phyloP scores from a whole-genome alignment of 2,797 vertebrate genomes.

The Eulemur mongoz region DNA sequence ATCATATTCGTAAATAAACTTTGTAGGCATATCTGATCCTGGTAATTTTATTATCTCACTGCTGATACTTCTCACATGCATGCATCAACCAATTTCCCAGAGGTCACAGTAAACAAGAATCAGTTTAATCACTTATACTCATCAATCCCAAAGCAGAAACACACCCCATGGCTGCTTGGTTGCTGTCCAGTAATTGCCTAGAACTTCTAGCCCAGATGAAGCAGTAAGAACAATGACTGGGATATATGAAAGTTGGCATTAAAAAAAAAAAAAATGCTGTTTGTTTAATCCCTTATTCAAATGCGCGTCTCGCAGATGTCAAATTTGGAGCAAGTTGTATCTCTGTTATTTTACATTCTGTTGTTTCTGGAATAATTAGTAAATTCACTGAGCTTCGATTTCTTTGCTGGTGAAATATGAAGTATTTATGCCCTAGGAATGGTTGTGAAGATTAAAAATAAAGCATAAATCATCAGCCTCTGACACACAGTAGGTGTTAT shows the following conservation, averaged over 20 bases:
- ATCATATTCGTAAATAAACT: constrained; percentile 25
- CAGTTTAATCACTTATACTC: neutral
- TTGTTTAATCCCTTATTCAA: neutral
- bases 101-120: neutral
- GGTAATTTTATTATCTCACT: constrained; percentile 42
- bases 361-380: neutral
- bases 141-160: neutral
- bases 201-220: neutral
- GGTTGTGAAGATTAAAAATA: neutral
- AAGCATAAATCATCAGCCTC: neutral
- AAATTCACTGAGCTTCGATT: neutral
- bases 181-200: neutral
- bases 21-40: neutral
- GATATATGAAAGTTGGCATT: neutral
- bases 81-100: neutral
- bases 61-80: constrained; percentile 21
- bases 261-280: neutral
- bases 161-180: neutral
- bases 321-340: neutral
- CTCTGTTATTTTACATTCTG: neutral
- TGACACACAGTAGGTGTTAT: neutral
- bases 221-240: neutral
- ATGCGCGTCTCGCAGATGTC: neutral
- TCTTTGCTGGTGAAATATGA: neutral
- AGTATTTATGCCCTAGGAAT: neutral